phyloP scores from a whole-genome alignment of 2,888 invertebrate species.

The Nasonovia ribisnigri region DNA sequence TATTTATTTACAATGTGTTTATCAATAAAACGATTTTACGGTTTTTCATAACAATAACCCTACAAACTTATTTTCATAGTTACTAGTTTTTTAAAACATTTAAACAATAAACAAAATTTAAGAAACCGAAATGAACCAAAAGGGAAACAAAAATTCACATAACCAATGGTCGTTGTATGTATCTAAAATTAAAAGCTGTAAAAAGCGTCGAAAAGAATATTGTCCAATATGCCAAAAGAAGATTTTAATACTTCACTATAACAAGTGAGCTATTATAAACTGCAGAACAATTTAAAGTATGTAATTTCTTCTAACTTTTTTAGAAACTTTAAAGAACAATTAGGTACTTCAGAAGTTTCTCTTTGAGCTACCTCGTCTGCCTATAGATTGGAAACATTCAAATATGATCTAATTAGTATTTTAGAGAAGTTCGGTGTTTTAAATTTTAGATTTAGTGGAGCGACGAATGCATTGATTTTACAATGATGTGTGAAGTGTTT shows the following conservation, averaged over 20 bases:
- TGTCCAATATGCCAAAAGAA: slow-evolving; percentile 44
- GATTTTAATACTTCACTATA: neutral
- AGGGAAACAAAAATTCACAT: neutral
- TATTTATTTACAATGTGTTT: neutral
- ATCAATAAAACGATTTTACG: neutral
- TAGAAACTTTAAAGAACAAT: neutral
- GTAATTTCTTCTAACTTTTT: neutral
- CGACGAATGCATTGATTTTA: too few species aligned
- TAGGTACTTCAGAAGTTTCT: neutral
- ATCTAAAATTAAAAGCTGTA: neutral
- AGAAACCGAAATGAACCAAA: slow-evolving; percentile 6
- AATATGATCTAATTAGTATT: neutral
- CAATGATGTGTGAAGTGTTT: too few species aligned
- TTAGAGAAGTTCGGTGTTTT: neutral
- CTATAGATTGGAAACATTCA: neutral
- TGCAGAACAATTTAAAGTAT: neutral
- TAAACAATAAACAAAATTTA: neutral
- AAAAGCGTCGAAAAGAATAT: slow-evolving; percentile 16
- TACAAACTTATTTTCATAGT: slow-evolving; percentile 9
- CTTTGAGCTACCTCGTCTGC: neutral
- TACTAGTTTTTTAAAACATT: slow-evolving; percentile 17
- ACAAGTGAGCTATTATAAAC: neutral
- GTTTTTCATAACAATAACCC: neutral
- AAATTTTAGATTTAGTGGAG: too few species aligned
- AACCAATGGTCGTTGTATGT: neutral